These are phyloP conservation scores for Plectropomus leopardus DNA, from an alignment of 2,113 vertebrate species.

Conservation along the genomic window DNA sequence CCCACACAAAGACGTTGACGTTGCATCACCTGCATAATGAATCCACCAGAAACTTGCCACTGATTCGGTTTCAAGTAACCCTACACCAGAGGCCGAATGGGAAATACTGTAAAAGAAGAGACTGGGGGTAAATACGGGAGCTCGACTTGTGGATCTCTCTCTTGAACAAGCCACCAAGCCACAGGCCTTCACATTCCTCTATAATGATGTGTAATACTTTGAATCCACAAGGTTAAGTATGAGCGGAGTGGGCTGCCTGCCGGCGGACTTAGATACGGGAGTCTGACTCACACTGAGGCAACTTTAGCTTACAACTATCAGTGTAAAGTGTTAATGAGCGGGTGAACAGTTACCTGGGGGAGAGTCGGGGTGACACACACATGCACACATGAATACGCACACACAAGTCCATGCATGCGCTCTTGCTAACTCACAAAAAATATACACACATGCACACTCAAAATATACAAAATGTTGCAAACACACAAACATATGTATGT, in stretches of 20 bases:
- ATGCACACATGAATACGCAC: not conserved
- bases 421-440: not conserved
- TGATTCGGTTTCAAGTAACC: constrained; percentile 52
- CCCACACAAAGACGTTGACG: constrained; percentile 39
- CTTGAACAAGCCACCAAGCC: constrained; percentile 54
- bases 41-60: constrained; percentile 47
- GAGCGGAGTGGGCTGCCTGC: constrained; percentile 53
- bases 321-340: constrained; percentile 45
- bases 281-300: constrained; percentile 43
- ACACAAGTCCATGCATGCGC: not conserved
- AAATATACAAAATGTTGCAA: constrained; percentile 24
- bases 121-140: constrained; percentile 45
- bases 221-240: constrained; percentile 65
- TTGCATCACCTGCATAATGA: constrained; percentile 61
- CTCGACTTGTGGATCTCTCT: constrained; percentile 49
- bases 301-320: constrained; percentile 45
- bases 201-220: constrained; percentile 71
- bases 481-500: not conserved
- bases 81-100: constrained; percentile 40
- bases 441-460: not conserved
- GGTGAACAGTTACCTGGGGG: constrained; percentile 33
- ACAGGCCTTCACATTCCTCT: constrained; percentile 64
- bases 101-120: constrained; percentile 46
- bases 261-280: constrained; percentile 40
- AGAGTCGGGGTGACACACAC: constrained; percentile 7